Percentiles rank a stretch among this genome's conserved stretches.
Evolutionary conservation across 2,888 invertebrate genomes (phyloP).

Genomic region (Lasioglossum oenotherae): DNA sequence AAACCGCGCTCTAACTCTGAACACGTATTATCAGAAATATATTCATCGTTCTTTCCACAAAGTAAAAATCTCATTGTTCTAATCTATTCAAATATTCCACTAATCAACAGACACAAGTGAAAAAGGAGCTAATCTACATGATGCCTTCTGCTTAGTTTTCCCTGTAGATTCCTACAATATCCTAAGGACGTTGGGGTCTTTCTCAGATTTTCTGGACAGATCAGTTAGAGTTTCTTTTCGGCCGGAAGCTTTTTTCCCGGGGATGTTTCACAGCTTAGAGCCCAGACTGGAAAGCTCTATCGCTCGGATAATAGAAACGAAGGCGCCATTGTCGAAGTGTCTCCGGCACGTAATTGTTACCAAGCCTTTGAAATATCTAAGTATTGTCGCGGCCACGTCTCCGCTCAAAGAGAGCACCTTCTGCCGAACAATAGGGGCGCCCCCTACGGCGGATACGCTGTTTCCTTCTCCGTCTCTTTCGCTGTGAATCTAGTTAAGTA

Average conservation of each 20-base stretch:
- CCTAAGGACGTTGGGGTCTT: neutral
- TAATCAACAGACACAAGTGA: too few relatives aligned
- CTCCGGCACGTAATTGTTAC: constrained; percentile 54
- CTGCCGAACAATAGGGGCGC: constrained; percentile 54
- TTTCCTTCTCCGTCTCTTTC: constrained; percentile 34
- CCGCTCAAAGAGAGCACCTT: constrained; percentile 30
- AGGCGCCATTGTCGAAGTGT: constrained; percentile 50
- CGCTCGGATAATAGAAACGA: constrained; percentile 26
- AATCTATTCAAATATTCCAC: too few relatives aligned
- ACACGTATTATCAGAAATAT: too few relatives aligned
- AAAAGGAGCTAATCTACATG: neutral
- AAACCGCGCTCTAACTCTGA: too few relatives aligned
- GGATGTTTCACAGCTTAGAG: neutral
- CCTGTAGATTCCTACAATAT: neutral
- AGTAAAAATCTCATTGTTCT: too few relatives aligned
- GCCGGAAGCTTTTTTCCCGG: neutral
- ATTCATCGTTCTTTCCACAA: too few relatives aligned
- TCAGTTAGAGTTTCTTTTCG: constrained; percentile 9
- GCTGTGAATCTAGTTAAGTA: constrained; percentile 41
- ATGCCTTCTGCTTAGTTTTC: neutral
- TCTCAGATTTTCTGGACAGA: neutral
- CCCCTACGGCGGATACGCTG: constrained; percentile 18
- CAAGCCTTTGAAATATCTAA: constrained; percentile 39
- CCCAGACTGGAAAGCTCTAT: neutral
- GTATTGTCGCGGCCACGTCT: constrained; percentile 50